Evolutionary conservation across 2,113 vertebrate genomes (phyloP).

Genomic region (Chiloscyllium plagiosum): DNA sequence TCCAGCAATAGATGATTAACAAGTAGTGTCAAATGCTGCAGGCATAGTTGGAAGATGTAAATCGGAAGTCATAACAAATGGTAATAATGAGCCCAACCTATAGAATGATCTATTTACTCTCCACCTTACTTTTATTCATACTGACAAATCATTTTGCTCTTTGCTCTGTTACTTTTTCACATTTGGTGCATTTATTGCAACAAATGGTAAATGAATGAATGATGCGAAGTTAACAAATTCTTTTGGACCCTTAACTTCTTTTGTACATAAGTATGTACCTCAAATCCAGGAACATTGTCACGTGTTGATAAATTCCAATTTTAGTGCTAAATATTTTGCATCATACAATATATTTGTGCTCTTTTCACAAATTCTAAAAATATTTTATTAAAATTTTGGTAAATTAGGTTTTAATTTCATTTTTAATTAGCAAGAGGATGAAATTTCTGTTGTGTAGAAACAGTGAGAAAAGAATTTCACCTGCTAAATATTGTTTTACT

Average conservation of each 20-base stretch:
- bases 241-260: not conserved
- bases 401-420: not conserved
- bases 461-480: not conserved
- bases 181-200: not conserved
- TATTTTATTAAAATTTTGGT: not conserved
- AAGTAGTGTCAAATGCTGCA: not conserved
- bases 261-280: not conserved
- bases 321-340: not conserved
- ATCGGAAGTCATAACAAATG: not conserved
- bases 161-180: not conserved
- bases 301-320: not conserved
- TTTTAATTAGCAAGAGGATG: not conserved
- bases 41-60: not conserved
- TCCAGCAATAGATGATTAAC: not conserved
- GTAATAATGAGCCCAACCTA: not conserved
- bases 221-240: not conserved
- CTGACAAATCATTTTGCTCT: not conserved
- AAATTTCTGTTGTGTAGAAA: not conserved
- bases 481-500: not conserved
- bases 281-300: not conserved
- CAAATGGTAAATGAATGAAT: not conserved
- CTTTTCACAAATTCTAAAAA: not conserved
- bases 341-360: not conserved
- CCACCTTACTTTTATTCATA: not conserved
- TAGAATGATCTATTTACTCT: conserved; percentile 7